Base-by-base conservation (phyloP, 2,888 invertebrate species). In the Trissonchulus sp. region DNA sequence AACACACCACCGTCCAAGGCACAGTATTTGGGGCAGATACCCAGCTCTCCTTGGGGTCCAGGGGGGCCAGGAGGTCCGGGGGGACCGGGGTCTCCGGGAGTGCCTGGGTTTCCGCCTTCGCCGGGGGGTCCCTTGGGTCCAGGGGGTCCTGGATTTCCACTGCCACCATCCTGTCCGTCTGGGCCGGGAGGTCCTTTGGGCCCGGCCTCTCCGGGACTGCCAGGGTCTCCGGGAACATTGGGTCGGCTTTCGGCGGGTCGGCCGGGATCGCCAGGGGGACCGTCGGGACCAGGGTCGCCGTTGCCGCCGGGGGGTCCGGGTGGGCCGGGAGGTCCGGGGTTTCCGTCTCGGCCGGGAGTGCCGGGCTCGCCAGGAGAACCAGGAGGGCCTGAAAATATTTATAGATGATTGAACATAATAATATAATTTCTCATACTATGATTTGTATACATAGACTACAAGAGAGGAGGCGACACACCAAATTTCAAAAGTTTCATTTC, bases 211-310 rank as follows among this genome's bases (percentile, higher is more conserved):
- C 80, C 80, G 33, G 77, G 74, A 34, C 79, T 79, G 79, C 81
- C 82, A 68, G 78, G 75, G 76, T 80, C 79, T 75, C 82, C 82
- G 63, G 81, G 79, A 3, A 33, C 63, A 28, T 62, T 35, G 23
- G 74, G 31, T 30, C 30, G n/a, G 3, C 68, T 33, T 28, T n/a
- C 2, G 28, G 35, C 74, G 2, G 74, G 74, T n/a, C 2, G 8
- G 33, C 74, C 74, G 34, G 33, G 35, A 28, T 72, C 37, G 37
- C 74, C 74, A n/a, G 68, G 28, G 2, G 30, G 68, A 3, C 74
- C 74, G 33, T 35, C 31, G 8, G 30, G 65, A 68, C 74, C 74
- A 3, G 74, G 69, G 3, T 35, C 34, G 37, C 74, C 74, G 3
- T 68, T 36, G 2, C 36, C 62, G 2, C 74, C 74, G 2, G 68